Evolutionary conservation across 2,113 vertebrate genomes (phyloP).

Genomic region (Lamprotornis superbus): DNA sequence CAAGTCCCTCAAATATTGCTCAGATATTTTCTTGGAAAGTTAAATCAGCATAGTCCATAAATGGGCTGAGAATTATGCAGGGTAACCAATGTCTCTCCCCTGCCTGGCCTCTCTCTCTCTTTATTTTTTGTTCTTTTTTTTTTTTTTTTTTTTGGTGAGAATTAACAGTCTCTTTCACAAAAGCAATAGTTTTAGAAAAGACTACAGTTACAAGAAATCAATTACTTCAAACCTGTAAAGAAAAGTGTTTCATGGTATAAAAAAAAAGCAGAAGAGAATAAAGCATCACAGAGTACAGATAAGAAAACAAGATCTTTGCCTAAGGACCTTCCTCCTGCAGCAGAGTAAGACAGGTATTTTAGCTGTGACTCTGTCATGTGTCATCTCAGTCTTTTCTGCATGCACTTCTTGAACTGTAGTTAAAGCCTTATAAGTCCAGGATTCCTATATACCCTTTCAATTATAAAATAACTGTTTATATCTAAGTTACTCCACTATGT

Average conservation of each 20-base stretch:
- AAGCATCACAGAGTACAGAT: not conserved
- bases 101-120: not conserved
- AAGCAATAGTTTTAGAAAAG: not conserved
- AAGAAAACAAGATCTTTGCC: constrained; percentile 18
- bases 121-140: not conserved
- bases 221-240: constrained; percentile 16
- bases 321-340: not conserved
- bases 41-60: not conserved
- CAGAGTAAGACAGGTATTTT: not conserved
- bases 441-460: not conserved
- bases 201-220: not conserved
- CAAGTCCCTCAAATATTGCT: not conserved
- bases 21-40: not conserved
- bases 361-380: not conserved
- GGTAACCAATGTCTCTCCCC: not conserved
- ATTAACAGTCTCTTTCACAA: not conserved
- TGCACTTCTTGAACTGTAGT: not conserved
- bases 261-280: not conserved
- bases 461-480: not conserved
- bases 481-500: not conserved
- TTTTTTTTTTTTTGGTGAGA: not conserved
- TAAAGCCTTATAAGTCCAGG: not conserved
- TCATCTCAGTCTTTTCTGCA: not conserved
- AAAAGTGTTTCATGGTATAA: not conserved
- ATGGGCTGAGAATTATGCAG: not conserved